Evolutionary conservation across 2,113 vertebrate species (phyloP).

Genomic region (Etia nguti): DNA sequence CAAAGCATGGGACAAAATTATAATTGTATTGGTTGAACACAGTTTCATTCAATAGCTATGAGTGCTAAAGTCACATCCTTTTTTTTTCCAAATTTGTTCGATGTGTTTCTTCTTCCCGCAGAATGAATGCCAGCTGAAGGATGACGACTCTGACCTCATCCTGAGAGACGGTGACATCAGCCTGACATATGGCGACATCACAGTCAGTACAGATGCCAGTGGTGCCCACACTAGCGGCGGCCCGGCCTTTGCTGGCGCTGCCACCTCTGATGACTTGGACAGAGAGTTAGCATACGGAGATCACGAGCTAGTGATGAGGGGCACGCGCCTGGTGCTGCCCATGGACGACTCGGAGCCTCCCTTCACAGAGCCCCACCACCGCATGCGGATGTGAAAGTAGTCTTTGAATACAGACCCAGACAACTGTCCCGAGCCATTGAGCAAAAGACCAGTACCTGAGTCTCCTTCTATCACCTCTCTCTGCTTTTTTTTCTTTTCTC

Average conservation of each 20-base stretch:
- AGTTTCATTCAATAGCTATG: background rate
- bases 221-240: conserved; percentile 55
- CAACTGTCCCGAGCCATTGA: conserved; percentile 14
- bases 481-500: background rate
- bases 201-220: conserved; percentile 78
- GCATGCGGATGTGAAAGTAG: conserved; percentile 41
- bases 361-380: conserved; percentile 62
- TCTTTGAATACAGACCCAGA: background rate
- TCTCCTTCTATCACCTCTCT: background rate
- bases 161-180: conserved; percentile 89
- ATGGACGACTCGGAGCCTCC: conserved; percentile 93
- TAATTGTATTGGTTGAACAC: background rate
- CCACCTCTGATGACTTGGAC: conserved; percentile 80
- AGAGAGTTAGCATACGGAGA: conserved; percentile 85
- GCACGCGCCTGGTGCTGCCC: conserved; percentile 90
- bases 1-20: background rate
- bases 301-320: conserved; percentile 90
- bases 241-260: background rate
- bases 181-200: conserved; percentile 88
- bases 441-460: conserved; percentile 25
- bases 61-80: background rate
- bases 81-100: background rate
- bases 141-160: conserved; percentile 96
- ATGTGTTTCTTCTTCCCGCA: conserved; percentile 27
- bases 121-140: conserved; percentile 93